Evolutionary conservation across 2,113 vertebrate species (phyloP), one percentile per base, ranked within the genome.

Genomic region (Aptenodytes patagonicus): DNA sequence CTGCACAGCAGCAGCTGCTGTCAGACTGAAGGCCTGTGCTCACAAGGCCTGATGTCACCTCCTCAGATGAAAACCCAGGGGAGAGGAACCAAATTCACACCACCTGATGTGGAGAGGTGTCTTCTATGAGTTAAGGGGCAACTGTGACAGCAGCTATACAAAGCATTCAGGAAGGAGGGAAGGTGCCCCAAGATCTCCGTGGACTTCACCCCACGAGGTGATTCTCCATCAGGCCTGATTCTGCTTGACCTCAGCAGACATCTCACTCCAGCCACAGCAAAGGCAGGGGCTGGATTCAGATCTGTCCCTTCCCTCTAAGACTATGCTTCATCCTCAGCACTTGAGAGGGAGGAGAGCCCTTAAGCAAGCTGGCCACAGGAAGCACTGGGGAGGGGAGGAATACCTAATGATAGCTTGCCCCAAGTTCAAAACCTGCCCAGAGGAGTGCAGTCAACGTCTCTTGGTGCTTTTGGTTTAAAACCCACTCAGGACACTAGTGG

Each of bases 101-200:
- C 7, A 17, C 51, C 47, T 73, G 54, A 54, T 5, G 1, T 1
- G 2, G 24, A 4, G 2, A 8, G 17, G 4, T 44, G 13, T 62
- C 54, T 73, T 83, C 64, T 49, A 1, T 18, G 16, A 80, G 38
- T 44, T 0, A 0, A 82, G 28, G 38, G 29, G 21, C 28, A 92
- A n/a, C 54, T 6, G 2, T 29, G 38, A 93, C 40, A 40, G 21
- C 52, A 91, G 40, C 61, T 34, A 57, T 36, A 68, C 15, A 65
- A 69, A 87, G 36, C 49, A 84, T 49, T 79, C 61, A 76, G 29
- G 44, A 87, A 82, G 19, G 18, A 87, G 62, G 31, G 61, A 69
- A 73, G 57, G 26, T 46, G 40, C 54, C 3, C 0, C n/a, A 61
- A 42, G 40, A 89, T 55, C 36, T 71, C 40, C 18, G 15, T 8